These are phyloP conservation scores for Malurus splendens DNA, from an alignment of 2,797 vertebrate genomes.

Conservation along the genomic window DNA sequence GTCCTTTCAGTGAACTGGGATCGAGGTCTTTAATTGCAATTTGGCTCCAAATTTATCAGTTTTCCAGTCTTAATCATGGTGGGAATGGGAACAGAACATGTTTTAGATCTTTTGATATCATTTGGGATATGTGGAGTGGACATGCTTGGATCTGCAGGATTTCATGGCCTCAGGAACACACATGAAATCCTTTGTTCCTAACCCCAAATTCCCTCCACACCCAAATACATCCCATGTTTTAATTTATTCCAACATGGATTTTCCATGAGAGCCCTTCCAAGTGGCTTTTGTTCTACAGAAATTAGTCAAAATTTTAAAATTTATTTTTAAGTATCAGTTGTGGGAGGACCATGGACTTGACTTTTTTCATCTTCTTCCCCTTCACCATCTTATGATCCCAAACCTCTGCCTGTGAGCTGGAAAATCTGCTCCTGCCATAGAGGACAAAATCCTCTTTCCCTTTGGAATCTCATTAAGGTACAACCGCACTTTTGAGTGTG, in stretches of 20 bases:
- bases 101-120: not conserved
- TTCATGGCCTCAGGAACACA: rapidly evolving
- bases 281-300: not conserved
- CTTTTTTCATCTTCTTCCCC: not conserved
- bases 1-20: not conserved
- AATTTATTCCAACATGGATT: rapidly evolving
- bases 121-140: not conserved
- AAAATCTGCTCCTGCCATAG: not conserved
- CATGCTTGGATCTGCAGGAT: not conserved
- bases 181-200: not conserved
- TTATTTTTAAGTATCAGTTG: not conserved
- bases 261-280: not conserved
- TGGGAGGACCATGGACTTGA: not conserved
- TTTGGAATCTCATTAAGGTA: not conserved
- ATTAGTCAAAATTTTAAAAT: not conserved
- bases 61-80: not conserved
- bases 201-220: no score
- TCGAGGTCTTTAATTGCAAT: not conserved
- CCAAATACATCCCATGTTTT: not conserved
- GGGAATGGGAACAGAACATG: rapidly evolving
- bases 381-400: not conserved
- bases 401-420: not conserved
- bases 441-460: not conserved
- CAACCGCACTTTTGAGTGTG: not conserved
- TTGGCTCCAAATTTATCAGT: not conserved